Conservation (phyloP, 2,797 vertebrate genomes). For the Lutjanus argentimaculatus region DNA sequence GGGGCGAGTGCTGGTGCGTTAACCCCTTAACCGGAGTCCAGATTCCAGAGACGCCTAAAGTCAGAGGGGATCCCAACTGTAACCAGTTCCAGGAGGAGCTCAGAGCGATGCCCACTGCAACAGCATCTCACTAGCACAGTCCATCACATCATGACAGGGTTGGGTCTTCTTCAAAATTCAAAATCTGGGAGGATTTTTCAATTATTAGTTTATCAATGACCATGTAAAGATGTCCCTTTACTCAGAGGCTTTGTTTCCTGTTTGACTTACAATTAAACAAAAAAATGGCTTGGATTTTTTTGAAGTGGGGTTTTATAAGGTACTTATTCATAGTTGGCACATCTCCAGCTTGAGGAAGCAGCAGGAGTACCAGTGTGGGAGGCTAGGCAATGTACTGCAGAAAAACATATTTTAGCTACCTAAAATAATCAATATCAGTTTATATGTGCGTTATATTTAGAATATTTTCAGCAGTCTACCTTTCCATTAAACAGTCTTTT, state of each 20-base stretch:
- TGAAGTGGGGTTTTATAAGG: too few relatives aligned
- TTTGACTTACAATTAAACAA: too few relatives aligned
- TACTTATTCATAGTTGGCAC: too few relatives aligned
- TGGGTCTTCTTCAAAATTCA: neutral
- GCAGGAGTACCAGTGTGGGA: too few relatives aligned
- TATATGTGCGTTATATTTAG: too few relatives aligned
- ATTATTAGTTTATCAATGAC: neutral
- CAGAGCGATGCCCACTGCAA: slow-evolving; percentile 65
- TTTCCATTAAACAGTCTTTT: too few relatives aligned
- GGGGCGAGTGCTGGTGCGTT: slow-evolving; percentile 98
- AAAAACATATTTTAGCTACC: too few relatives aligned
- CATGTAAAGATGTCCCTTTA: neutral
- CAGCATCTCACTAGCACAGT: slow-evolving; percentile 31
- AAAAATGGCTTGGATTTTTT: too few relatives aligned
- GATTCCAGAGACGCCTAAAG: slow-evolving; percentile 89
- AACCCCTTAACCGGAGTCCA: slow-evolving; percentile 92
- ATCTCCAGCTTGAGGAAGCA: too few relatives aligned
- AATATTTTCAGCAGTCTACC: too few relatives aligned
- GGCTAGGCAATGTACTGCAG: too few relatives aligned
- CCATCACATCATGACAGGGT: neutral
- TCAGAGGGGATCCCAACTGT: slow-evolving; percentile 96
- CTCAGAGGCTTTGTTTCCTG: neutral
- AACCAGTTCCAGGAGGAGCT: slow-evolving; percentile 89
- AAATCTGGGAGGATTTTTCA: neutral
- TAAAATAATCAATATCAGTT: too few relatives aligned